Conservation (phyloP, 2,113 vertebrate genomes). For the Onychostruthus taczanowskii region DNA sequence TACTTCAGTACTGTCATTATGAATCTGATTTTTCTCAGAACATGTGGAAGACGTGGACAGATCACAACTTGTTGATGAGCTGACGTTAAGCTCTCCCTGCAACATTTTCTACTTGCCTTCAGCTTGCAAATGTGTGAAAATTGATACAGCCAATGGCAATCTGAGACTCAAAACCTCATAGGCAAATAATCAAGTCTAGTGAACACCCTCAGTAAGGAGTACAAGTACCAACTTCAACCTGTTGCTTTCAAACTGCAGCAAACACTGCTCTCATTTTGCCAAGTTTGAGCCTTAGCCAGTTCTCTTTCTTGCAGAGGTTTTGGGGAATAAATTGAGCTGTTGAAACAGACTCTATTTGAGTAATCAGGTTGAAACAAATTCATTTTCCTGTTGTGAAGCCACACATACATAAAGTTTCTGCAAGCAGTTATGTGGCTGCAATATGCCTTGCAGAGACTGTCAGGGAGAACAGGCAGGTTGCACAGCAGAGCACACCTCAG, state of each 20-base stretch:
- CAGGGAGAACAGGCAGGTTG: not conserved
- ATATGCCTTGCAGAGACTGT: not conserved
- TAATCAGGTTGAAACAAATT: not conserved
- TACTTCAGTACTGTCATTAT: not conserved
- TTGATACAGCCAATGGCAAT: not conserved
- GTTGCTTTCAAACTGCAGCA: not conserved
- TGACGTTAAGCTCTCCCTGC: not conserved
- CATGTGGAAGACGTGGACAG: not conserved
- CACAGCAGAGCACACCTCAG: not conserved
- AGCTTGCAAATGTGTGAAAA: not conserved
- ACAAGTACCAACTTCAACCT: not conserved
- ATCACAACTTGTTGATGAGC: not conserved
- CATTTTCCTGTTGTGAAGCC: not conserved
- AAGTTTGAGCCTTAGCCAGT: not conserved
- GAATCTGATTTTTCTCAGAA: not conserved
- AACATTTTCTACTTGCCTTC: not conserved
- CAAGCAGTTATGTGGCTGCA: not conserved
- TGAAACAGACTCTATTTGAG: not conserved
- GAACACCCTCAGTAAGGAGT: not conserved
- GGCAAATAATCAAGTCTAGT: not conserved
- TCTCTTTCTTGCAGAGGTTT: not conserved
- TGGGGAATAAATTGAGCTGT: not conserved
- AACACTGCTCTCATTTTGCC: slow-evolving; percentile 28
- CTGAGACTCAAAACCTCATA: not conserved
- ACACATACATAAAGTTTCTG: not conserved